Base-by-base conservation (phyloP, 2,113 vertebrate genomes). In the Formicarius rufipectus region DNA sequence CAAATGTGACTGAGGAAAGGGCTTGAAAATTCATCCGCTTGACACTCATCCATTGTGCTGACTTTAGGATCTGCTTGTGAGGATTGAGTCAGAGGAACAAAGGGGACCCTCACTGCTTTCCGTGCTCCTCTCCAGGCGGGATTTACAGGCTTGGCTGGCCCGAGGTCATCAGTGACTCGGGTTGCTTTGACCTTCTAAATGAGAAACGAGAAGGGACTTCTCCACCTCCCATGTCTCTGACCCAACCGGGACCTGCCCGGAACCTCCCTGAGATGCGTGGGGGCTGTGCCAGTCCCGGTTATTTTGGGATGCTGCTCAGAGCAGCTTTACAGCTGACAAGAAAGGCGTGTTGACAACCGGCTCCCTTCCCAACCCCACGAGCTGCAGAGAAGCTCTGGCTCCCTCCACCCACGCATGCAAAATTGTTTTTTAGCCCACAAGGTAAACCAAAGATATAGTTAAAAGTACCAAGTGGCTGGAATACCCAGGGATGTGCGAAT, bases 401-500 rank as follows among this genome's bases (percentile, higher is more conserved):
- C 81, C 91, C 94, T 95, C 92, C 86, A 80, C 96, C 97, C 89
- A 95, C 88, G 15, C 44, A 79, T 95, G 95, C 89, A 84, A 96
- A 96, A 96, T 87, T 95, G 92, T 93, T 94, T 91, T 89, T 71
- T 84, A 98, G 97, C 96, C 97, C 80, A 84, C 68, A 79, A 97
- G 97, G 93, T 94, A 95, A 96, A 94, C 95, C 85, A 79, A 98
- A 98, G 97, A 98, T 97, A 97, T 96, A 97, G 98, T 97, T 97
- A 97, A 98, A 97, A 98, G 98, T 96, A 98, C 98, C 98, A 97
- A 98, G 98, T 98, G 98, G 97, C 96, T 97, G 97, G 97, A 98
- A 98, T 98, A 98, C 98, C 97, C 97, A 97, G 98, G 98, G 97
- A 98, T 97, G 98, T 98, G 98, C 97, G 98, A 98, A 98, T 98